These are phyloP conservation scores for Eumerus sabulonum DNA, from an alignment of 2,888 invertebrate genomes.

Conservation along the genomic window DNA sequence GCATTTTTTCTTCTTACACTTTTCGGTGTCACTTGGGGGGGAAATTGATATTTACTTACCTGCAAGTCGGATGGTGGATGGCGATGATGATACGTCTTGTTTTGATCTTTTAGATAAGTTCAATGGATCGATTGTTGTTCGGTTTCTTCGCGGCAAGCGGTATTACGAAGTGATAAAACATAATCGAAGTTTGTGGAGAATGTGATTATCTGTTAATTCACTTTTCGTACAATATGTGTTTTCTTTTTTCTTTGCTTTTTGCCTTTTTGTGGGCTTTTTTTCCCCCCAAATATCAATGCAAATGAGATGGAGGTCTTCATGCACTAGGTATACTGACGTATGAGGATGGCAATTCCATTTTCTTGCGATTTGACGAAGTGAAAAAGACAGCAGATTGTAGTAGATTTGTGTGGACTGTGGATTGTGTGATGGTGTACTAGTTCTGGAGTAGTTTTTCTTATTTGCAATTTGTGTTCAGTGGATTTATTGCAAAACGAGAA, in stretches of 20 bases:
- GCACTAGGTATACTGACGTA: slow-evolving; percentile 54
- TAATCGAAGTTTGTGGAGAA: slow-evolving; percentile 35
- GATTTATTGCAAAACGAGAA: not conserved
- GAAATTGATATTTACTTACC: slow-evolving; percentile 57
- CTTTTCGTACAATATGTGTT: slow-evolving; percentile 53
- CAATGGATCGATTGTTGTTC: slow-evolving; percentile 12
- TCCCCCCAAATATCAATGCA: slow-evolving; percentile 47
- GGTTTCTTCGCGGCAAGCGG: slow-evolving; percentile 11
- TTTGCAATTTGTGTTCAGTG: not conserved
- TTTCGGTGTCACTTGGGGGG: slow-evolving; percentile 38
- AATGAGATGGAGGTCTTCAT: slow-evolving; percentile 40
- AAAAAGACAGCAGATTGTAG: slow-evolving; percentile 50
- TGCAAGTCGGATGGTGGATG: slow-evolving; percentile 35
- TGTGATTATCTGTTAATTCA: slow-evolving; percentile 36
- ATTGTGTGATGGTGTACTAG: slow-evolving; percentile 12
- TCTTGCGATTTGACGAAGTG: slow-evolving; percentile 15
- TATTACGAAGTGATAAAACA: slow-evolving; percentile 34
- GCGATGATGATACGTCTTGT: slow-evolving; percentile 9
- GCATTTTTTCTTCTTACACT: not conserved
- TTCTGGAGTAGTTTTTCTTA: not conserved
- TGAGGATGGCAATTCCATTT: slow-evolving; percentile 47
- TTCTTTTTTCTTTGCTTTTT: too few relatives aligned
- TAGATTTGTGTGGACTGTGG: slow-evolving; percentile 23
- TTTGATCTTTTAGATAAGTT: slow-evolving; percentile 16
- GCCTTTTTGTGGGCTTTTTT: too few relatives aligned